phyloP scores from a whole-genome alignment of 2,113 vertebrate genomes.

The Danionella cerebrum region DNA sequence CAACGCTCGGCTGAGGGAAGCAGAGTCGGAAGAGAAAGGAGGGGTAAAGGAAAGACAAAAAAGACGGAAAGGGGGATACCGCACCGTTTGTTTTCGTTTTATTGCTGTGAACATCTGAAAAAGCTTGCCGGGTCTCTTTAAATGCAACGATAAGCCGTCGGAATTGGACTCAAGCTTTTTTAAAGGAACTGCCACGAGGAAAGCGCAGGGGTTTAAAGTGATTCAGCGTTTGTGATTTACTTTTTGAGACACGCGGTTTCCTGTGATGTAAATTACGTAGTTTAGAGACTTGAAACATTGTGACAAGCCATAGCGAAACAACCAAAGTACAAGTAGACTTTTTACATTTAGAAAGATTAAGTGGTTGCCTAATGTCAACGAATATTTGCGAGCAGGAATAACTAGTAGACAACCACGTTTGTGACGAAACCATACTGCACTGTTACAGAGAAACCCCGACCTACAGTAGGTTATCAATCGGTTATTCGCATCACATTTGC shows the following conservation, averaged over 20 bases:
- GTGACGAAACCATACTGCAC: conserved; percentile 11
- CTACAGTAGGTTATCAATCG: conserved; percentile 1
- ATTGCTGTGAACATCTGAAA: conserved; percentile 4
- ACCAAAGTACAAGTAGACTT: background rate
- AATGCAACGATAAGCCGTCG: background rate
- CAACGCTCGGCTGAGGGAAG: conserved; percentile 21
- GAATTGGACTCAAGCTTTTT: background rate
- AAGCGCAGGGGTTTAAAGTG: background rate
- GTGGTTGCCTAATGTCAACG: conserved; percentile 17
- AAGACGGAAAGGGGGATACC: conserved; percentile 11
- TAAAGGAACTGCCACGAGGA: background rate
- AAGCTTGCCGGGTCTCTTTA: background rate
- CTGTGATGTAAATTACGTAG: background rate
- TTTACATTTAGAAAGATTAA: background rate
- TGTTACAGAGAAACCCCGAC: conserved; percentile 15
- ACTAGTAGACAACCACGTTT: background rate
- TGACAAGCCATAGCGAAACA: background rate
- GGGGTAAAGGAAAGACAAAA: conserved; percentile 31
- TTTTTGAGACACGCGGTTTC: conserved; percentile 9
- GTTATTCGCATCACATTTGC: conserved; percentile 22
- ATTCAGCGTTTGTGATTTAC: background rate
- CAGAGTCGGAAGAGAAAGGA: conserved; percentile 26
- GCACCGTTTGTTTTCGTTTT: conserved; percentile 17
- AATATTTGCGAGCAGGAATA: background rate
- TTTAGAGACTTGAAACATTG: background rate